Evolutionary conservation across 2,113 vertebrate genomes (phyloP).

Genomic region (Daphoenositta chrysoptera): DNA sequence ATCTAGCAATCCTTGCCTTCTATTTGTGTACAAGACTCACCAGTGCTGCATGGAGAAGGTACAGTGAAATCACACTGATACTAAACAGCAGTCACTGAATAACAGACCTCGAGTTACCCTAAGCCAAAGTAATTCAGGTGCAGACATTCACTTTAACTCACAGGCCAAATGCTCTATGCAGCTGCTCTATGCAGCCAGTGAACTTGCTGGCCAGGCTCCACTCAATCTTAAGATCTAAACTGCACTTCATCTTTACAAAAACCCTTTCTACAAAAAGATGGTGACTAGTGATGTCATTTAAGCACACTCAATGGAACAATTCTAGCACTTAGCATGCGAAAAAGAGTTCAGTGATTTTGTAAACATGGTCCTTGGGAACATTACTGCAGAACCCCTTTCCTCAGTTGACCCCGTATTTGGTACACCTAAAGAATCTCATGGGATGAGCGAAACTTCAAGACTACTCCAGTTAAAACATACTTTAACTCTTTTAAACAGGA

Average conservation of each 20-base stretch:
- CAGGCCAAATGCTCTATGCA: no score
- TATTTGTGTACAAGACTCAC: background rate
- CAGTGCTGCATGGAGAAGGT: fast-evolving
- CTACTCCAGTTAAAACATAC: background rate
- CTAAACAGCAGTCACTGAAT: background rate
- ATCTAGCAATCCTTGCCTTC: background rate
- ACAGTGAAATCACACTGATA: background rate
- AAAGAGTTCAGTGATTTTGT: background rate
- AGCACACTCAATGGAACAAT: background rate
- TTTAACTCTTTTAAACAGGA: background rate
- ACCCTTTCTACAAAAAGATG: background rate
- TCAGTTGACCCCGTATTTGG: background rate
- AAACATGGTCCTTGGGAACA: background rate
- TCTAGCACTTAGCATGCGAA: background rate
- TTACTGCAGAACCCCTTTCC: background rate
- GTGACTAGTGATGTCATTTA: background rate
- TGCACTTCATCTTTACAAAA: background rate
- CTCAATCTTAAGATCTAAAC: background rate
- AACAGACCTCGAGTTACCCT: fast-evolving
- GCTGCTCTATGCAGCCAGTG: background rate
- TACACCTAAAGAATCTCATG: background rate
- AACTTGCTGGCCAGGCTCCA: background rate
- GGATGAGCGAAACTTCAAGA: background rate
- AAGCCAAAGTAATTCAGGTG: background rate
- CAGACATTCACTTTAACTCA: background rate